Evolutionary conservation across 2,113 vertebrate species (phyloP).

Genomic region (Hemiscyllium ocellatum): DNA sequence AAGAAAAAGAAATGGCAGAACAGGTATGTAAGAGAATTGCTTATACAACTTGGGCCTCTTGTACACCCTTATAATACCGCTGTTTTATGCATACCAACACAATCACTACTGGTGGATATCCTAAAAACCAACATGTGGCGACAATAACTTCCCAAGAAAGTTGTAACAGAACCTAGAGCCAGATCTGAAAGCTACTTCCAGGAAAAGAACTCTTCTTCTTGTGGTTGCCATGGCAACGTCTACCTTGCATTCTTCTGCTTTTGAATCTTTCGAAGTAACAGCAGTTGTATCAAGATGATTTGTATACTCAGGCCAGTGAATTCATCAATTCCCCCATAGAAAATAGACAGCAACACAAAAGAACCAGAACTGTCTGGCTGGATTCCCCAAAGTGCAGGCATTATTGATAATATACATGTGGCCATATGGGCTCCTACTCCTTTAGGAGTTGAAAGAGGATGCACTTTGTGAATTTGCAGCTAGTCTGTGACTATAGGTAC

Average conservation of each 20-base stretch:
- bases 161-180: not conserved
- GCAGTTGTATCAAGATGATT: constrained; percentile 28
- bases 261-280: constrained; percentile 16
- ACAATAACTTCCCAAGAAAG: not conserved
- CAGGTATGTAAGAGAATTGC: not conserved
- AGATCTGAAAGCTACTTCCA: not conserved
- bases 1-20: not conserved
- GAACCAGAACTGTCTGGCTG: not conserved
- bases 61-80: not conserved
- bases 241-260: not conserved
- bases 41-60: not conserved
- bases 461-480: constrained; percentile 15
- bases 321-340: constrained; percentile 8
- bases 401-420: constrained; percentile 18
- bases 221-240: constrained; percentile 13
- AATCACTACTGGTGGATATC: not conserved
- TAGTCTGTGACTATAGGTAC: not conserved
- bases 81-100: not conserved
- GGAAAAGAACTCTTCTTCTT: not conserved
- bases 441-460: not conserved
- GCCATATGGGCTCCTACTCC: constrained; percentile 25
- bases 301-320: not conserved
- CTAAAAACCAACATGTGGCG: not conserved
- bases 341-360: constrained; percentile 31
- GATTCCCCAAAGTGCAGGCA: constrained; percentile 6